A percentile compares a stretch with the other conserved stretches of the same genome.
These are phyloP conservation scores for Morpho achilles DNA, from an alignment of 2,888 invertebrate species.

Conservation along the genomic window DNA sequence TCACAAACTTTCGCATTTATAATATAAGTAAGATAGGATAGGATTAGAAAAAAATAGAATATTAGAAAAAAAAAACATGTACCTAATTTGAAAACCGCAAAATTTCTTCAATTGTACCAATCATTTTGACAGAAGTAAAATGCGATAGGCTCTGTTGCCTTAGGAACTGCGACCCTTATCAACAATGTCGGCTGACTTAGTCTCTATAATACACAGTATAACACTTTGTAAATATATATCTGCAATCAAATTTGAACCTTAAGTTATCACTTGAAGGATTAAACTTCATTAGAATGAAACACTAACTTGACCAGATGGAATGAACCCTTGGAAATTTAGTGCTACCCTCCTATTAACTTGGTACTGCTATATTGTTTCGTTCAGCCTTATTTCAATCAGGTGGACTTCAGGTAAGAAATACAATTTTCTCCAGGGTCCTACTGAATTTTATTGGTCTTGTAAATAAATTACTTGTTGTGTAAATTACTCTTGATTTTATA, in stretches of 20 bases:
- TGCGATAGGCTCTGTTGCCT: slow-evolving; percentile 60
- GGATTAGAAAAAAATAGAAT: no score
- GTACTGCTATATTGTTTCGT: slow-evolving; percentile 58
- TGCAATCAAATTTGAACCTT: slow-evolving; percentile 34
- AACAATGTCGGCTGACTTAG: slow-evolving; percentile 59
- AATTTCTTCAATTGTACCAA: slow-evolving; percentile 32
- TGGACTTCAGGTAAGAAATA: slow-evolving; percentile 30
- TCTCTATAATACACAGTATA: slow-evolving; percentile 59
- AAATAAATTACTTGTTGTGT: slow-evolving; percentile 20
- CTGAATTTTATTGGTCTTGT: slow-evolving; percentile 23
- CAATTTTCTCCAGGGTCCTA: slow-evolving; percentile 19
- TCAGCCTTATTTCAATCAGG: slow-evolving; percentile 61
- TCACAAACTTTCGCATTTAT: no score
- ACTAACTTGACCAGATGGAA: slow-evolving; percentile 31
- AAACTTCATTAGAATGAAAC: slow-evolving; percentile 19
- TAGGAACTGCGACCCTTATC: slow-evolving; percentile 70
- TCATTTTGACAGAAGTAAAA: slow-evolving; percentile 50
- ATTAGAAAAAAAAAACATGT: no score
- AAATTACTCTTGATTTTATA: slow-evolving; percentile 5
- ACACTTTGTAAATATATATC: slow-evolving; percentile 38
- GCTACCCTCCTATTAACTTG: slow-evolving; percentile 57
- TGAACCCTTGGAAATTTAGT: slow-evolving; percentile 50
- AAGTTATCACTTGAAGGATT: slow-evolving; percentile 14
- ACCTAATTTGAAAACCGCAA: no score
- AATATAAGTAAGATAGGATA: no score